Base-by-base conservation (phyloP, 1,140 invertebrate genomes). In the Cydia pomonella region DNA sequence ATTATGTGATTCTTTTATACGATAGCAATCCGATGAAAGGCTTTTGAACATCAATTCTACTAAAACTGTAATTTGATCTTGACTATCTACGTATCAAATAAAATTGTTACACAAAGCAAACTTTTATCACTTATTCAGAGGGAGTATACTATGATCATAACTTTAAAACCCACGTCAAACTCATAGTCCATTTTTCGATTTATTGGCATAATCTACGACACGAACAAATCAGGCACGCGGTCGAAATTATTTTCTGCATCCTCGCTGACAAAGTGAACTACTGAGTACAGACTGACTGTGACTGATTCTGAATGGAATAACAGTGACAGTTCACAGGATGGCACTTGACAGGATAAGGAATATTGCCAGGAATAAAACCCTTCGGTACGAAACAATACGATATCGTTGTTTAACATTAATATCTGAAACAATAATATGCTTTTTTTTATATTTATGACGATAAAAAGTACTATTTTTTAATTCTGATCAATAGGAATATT, bases 61-160 rank as follows among this genome's bases (percentile, higher is more conserved):
- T 69, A 69, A 69, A 69, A 38, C 64, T 69, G 64, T 69, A 69
- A 69, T 69, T 69, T 69, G 64, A 69, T 69, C 64, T 69, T 18
- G 64, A 18, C 64, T 69, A 69, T 69, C 64, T 33, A 33, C 27
- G 29, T 33, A 69, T 69, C 18, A 69, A 69, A 69, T 33, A 18
- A 69, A 41, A 23, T 53, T 69, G 64, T 69, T 38, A 38, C 27
- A 69, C 64, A 33, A 69, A 69, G 27, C 29, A 38, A 33, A 33
- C 64, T 69, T 27, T 69, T 69, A 41, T n/a, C 53, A 59, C 53
- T 21, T 69, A 29, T 66, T 29, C 25, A 29, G 16, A 63, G 25
- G n/a, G n/a, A 18, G 16, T 25, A 38, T 69, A 59, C 53, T 9
- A 10, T 23, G 53, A 59, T 59, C 21, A 10, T 23, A 59, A 41